Base-by-base conservation (phyloP, 1,140 invertebrate species). In the Lepidurus arcticus region DNA sequence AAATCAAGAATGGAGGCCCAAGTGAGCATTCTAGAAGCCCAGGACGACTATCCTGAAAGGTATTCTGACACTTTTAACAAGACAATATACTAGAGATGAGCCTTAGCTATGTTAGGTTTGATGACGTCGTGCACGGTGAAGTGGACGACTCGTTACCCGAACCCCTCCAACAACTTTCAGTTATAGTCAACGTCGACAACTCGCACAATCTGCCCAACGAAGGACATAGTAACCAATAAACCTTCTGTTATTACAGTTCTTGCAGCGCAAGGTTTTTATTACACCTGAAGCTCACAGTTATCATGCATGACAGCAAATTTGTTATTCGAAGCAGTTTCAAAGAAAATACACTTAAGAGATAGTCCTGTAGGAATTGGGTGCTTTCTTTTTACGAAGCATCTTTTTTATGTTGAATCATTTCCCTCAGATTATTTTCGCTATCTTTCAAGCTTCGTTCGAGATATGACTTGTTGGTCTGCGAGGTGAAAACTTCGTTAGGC, bases 391-490 rank as follows among this genome's bases (percentile, higher is more conserved):
- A 76, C n/a, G 43, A 42, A 47, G 79, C 76, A 13, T 88, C 88
- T 82, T 90, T 90, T 77, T 88, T 87, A 78, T 90, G 90, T 81
- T 92, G 89, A 0, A 96, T 90, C 88, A 95, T 90, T 88, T 95
- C 93, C 83, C 93, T 85, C 5, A 96, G 86, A 84, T 93, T 93
- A 83, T 94, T 90, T 86, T 94, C 91, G 84, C 91, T 92, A 81
- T 94, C 93, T 85, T 93, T 93, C 74, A 95, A 86, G 85, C 87
- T 94, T 81, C 88, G 88, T 82, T 94, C 90, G 80, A 95, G 85
- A 84, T 92, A 93, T 8, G 86, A 83, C 85, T 95, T 94, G 80
- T 89, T 93, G 77, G 86, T 89, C 88, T 89, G 11, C 42, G 11
- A 80, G 10, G 45, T 74, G 43, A 77, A 78, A 77, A 76, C n/a